Evolutionary conservation across 2,113 vertebrate species (phyloP), one percentile per base, ranked within the genome.

Genomic region (Tragelaphus buxtoni): DNA sequence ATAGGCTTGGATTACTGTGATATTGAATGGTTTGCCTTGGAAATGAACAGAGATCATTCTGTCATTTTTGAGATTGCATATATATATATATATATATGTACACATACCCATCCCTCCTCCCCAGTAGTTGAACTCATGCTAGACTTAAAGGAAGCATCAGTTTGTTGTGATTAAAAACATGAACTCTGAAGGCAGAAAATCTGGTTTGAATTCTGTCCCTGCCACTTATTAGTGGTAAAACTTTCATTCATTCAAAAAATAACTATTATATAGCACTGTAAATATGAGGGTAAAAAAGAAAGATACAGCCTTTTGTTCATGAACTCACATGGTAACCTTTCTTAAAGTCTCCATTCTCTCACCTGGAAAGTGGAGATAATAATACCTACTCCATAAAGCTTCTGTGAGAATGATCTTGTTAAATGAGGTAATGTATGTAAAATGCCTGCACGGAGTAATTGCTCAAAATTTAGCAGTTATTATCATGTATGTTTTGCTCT

Each of bases 211-310:
- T 90, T 92, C 76, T 86, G 60, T 77, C 56, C 82, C 89, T 92
- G 65, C 30, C 69, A 30, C 51, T 80, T 81, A 45, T 26, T 80
- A 26, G 6, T 91, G 39, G 26, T 74, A 30, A 90, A 88, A 82
- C 35, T 81, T 94, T 74, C 58, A 82, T 85, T 91, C 94, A 86
- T 80, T 79, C 51, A 94, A 86, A 91, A 88, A 76, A 91, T 28
- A 69, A 85, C 49, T 83, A 26, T 88, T 89, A 65, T 1, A 20
- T 79, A 24, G 58, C 65, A 74, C 45, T 82, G 47, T 30, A 76
- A 82, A 87, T 87, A 76, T 30, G n/a, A 58, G 51, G 30, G 18
- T 51, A n/a, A 63, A 91, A 55, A 32, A 61, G 60, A 82, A 39
- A 63, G n/a, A 69, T 58, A 60, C 77, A 85, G 42, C 20, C 74